These are phyloP conservation scores for Lepidonotus clava DNA, from an alignment of 2,888 invertebrate species.

Conservation along the genomic window DNA sequence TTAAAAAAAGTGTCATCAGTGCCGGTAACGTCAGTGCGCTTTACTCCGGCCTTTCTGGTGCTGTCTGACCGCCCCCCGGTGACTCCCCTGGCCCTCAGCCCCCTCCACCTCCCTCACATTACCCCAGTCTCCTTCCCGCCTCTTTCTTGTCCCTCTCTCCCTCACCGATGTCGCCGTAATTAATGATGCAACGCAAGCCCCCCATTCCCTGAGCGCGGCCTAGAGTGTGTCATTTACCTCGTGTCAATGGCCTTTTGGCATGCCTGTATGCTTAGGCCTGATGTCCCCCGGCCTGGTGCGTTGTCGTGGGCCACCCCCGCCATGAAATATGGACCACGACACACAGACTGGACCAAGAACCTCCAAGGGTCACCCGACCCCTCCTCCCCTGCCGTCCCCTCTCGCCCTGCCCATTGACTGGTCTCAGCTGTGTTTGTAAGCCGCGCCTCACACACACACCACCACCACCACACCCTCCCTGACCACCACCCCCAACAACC, in stretches of 20 bases:
- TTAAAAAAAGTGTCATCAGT: too few species aligned
- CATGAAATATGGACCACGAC: constrained; percentile 6
- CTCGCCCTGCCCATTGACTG: not conserved
- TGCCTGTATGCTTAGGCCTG: too few species aligned
- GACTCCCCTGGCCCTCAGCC: too few species aligned
- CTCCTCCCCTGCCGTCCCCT: not conserved
- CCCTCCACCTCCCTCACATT: not conserved
- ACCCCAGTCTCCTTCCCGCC: not conserved
- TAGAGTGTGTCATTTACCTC: not conserved
- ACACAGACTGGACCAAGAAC: not conserved
- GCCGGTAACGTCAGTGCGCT: too few species aligned
- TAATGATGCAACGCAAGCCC: constrained; percentile 11
- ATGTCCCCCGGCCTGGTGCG: too few species aligned
- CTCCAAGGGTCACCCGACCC: not conserved
- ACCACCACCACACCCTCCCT: not conserved
- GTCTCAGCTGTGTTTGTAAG: not conserved
- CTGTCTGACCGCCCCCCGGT: too few species aligned
- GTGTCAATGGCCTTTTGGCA: not conserved
- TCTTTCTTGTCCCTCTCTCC: not conserved
- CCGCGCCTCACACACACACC: not conserved
- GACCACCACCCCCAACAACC: not conserved
- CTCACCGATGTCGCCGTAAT: not conserved
- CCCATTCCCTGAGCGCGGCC: not conserved
- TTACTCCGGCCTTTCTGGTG: too few species aligned
- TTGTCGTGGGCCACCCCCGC: not conserved